These are phyloP conservation scores for Exephanes ischioxanthus DNA, from an alignment of 2,888 invertebrate species.

Conservation along the genomic window DNA sequence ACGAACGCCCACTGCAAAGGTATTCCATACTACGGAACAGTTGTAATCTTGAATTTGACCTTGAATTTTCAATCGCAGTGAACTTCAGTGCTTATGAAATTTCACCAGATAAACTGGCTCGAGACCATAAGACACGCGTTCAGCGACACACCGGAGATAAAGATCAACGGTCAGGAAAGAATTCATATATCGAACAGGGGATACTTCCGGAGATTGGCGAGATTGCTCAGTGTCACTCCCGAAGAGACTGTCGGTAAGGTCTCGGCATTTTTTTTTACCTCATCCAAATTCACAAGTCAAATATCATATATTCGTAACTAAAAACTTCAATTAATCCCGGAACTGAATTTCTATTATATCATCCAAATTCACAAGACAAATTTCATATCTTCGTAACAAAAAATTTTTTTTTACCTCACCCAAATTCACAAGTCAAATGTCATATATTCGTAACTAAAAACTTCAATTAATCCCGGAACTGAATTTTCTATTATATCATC, in stretches of 20 bases:
- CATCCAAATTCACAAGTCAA: background rate
- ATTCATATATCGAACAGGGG: constrained; percentile 13
- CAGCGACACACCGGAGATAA: constrained; percentile 37
- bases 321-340: background rate
- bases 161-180: constrained; percentile 35
- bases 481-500: background rate
- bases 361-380: background rate
- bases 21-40: background rate
- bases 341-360: constrained; percentile 1
- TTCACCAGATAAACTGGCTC: constrained; percentile 58
- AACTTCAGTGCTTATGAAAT: background rate
- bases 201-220: constrained; percentile 29
- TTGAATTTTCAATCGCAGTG: background rate
- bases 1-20: constrained; percentile 14
- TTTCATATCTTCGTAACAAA: background rate
- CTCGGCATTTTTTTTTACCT: background rate
- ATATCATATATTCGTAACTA: background rate
- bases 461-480: background rate
- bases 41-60: background rate
- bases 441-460: background rate
- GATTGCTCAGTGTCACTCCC: constrained; percentile 39
- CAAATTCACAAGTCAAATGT: background rate
- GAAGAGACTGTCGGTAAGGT: constrained; percentile 42
- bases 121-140: constrained; percentile 35
- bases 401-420: background rate